Evolutionary conservation across 2,113 vertebrate species (phyloP).

Genomic region (Nothocercus julius): DNA sequence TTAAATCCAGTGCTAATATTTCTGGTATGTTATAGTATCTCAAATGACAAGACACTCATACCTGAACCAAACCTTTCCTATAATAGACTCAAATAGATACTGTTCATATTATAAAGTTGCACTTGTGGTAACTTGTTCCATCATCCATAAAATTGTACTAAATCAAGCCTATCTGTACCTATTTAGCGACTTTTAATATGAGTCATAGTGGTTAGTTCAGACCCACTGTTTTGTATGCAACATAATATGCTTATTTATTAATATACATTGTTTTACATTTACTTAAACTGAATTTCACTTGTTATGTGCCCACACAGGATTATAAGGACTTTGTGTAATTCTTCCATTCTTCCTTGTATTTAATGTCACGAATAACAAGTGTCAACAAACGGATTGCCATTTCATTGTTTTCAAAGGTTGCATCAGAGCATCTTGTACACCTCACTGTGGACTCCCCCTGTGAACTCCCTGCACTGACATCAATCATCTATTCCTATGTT

Average conservation of each 20-base stretch:
- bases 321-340: not conserved
- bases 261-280: not conserved
- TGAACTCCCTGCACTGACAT: not conserved
- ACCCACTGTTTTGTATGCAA: not conserved
- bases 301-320: not conserved
- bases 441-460: not conserved
- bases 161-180: not conserved
- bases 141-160: not conserved
- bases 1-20: not conserved
- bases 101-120: no score
- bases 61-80: not conserved
- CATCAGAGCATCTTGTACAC: not conserved
- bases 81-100: not conserved
- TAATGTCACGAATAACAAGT: not conserved
- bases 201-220: not conserved
- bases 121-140: rapidly evolving
- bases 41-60: rapidly evolving
- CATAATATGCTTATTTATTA: not conserved
- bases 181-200: not conserved
- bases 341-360: not conserved
- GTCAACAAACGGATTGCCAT: not conserved
- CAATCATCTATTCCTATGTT: rapidly evolving
- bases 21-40: not conserved
- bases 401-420: not conserved
- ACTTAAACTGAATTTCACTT: not conserved